These are phyloP conservation scores for Drosophila parthenogenetica DNA, from an alignment of 2,888 invertebrate species.

Conservation along the genomic window DNA sequence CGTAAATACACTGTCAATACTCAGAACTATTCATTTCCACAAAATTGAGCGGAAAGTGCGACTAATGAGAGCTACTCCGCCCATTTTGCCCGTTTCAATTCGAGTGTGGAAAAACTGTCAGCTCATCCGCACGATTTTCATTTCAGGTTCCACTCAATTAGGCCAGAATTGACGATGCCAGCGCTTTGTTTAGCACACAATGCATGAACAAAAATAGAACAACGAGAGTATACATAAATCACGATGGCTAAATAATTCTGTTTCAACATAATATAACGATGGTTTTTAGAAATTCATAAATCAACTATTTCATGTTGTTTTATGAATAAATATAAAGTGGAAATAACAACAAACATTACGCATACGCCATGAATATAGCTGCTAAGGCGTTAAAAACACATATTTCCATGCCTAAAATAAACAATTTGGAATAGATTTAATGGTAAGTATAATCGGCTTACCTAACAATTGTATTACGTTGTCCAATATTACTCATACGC, in stretches of 20 bases:
- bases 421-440: not conserved
- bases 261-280: not conserved
- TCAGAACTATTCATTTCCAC: not conserved
- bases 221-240: not conserved
- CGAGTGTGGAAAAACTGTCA: not conserved
- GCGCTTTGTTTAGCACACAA: slow-evolving; percentile 4
- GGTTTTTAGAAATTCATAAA: not conserved
- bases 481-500: slow-evolving; percentile 9
- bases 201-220: not conserved
- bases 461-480: not conserved
- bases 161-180: slow-evolving; percentile 28
- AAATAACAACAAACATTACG: not conserved
- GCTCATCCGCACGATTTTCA: slow-evolving; percentile 23
- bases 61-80: not conserved
- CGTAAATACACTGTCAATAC: not conserved
- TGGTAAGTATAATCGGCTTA: not conserved
- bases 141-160: slow-evolving; percentile 58
- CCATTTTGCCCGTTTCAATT: not conserved
- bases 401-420: not conserved
- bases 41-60: slow-evolving; percentile 7
- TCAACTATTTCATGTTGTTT: too few relatives aligned
- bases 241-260: not conserved
- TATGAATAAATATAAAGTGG: too few relatives aligned
- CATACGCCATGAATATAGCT: not conserved
- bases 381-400: not conserved